Base-by-base conservation (phyloP, 2,888 invertebrate genomes). In the Scaeva pyrastri region DNA sequence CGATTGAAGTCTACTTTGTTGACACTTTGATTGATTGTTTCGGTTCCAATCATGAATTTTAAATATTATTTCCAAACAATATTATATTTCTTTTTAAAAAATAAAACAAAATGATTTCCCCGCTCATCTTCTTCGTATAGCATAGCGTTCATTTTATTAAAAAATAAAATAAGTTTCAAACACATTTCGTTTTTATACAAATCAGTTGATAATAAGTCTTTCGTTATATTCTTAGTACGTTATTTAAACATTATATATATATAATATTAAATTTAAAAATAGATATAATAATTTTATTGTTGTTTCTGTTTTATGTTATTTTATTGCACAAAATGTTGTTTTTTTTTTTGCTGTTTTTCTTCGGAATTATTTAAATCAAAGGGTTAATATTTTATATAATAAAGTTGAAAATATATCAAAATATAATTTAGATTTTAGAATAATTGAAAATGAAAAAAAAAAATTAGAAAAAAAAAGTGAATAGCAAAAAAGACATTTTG, bases 201-300 rank as follows among this genome's bases (percentile, higher is more conserved):
- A 81, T 85, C 81, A 85, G 85, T 85, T 85, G 55, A 80, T 85
- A 76, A 85, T 85, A 77, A 85, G 85, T 85, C 85, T 85, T 85
- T 85, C 81, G 85, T 85, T 85, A 81, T 81, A 76, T 73, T 76
- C 68, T 76, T 85, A 85, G 85, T 84, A 71, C 84, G 50, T 75
- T 71, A 66, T 71, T 58, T 74, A 58, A 52, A 73, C 66, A 50
- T 72, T 76, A 72, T 70, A 77, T 72, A 68, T 66, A 73, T 55
- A 70, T 80, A n/a, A 58, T 58, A 39, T 56, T 68, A 58, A 66
- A 81, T 68, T 76, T 81, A 60, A 77, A 73, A 74, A 72, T 77
- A 77, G 66, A 81, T 81, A 70, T 73, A 74, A 78, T 83, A 50
- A 70, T 74, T 19, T 74, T 78, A 75, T 71, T 81, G 48, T 81